These are phyloP conservation scores for Casuarius casuarius DNA, from an alignment of 2,113 vertebrate species.

Conservation along the genomic window DNA sequence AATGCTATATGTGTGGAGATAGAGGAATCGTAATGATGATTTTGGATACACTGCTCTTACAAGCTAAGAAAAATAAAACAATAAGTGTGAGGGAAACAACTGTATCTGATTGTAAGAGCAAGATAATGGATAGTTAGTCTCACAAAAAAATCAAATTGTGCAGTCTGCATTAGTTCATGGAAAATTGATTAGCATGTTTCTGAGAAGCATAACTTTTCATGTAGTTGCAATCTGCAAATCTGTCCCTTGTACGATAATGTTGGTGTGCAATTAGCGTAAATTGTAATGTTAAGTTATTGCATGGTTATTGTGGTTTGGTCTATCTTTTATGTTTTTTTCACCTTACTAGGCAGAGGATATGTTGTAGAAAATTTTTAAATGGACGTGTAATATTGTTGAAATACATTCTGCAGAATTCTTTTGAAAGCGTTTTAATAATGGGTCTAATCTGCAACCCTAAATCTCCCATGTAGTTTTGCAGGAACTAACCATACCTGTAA, in stretches of 20 bases:
- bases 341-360: background rate
- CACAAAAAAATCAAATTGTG: conserved; percentile 11
- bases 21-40: background rate
- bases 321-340: background rate
- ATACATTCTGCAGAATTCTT: background rate
- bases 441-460: background rate
- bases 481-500: background rate
- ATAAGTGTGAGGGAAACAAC: conserved; percentile 41
- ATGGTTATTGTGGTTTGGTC: background rate
- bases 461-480: background rate
- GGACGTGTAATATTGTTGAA: background rate
- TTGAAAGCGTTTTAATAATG: background rate
- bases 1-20: background rate
- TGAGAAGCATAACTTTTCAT: conserved; percentile 4
- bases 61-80: conserved; percentile 34
- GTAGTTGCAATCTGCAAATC: conserved; percentile 39
- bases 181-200: background rate
- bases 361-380: conserved; percentile 2
- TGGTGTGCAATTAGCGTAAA: background rate
- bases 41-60: background rate
- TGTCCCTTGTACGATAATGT: conserved; percentile 57
- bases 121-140: conserved; percentile 51
- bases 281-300: background rate
- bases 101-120: conserved; percentile 45
- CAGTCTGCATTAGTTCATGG: background rate